A percentile compares a stretch with the other conserved stretches of the same genome.
These are phyloP conservation scores for Lophotriccus pileatus DNA, from an alignment of 2,797 vertebrate species.

Conservation along the genomic window DNA sequence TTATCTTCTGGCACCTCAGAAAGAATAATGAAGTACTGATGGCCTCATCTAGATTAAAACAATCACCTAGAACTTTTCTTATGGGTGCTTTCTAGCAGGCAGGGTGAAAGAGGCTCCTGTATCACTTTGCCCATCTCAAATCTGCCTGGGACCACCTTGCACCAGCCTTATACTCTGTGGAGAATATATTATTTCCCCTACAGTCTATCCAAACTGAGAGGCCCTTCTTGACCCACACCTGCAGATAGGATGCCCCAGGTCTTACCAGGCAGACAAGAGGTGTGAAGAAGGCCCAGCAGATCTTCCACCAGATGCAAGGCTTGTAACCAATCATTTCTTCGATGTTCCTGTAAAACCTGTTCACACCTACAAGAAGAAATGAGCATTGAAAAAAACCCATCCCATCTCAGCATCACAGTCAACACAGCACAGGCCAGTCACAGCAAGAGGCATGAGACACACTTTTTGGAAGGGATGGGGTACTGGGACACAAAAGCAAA, in stretches of 20 bases:
- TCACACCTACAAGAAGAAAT: slow-evolving; percentile 79
- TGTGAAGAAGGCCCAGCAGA: slow-evolving; percentile 89
- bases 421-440: neutral
- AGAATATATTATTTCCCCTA: neutral
- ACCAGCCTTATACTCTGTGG: neutral
- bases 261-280: slow-evolving; percentile 90
- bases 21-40: neutral
- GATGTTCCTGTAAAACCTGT: slow-evolving; percentile 87
- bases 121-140: neutral
- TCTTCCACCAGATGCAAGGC: slow-evolving; percentile 89
- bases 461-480: neutral
- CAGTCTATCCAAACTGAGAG: neutral
- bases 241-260: neutral
- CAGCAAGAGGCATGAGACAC: neutral
- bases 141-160: neutral
- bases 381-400: neutral
- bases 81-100: neutral
- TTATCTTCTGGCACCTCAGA: neutral
- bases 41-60: neutral
- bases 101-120: neutral
- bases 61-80: neutral
- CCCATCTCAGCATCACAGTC: neutral
- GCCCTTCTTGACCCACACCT: neutral
- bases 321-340: slow-evolving; percentile 94
- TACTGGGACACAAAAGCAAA: neutral